Base-by-base conservation (phyloP, 2,888 invertebrate species). In the Acholoe squamosa region DNA sequence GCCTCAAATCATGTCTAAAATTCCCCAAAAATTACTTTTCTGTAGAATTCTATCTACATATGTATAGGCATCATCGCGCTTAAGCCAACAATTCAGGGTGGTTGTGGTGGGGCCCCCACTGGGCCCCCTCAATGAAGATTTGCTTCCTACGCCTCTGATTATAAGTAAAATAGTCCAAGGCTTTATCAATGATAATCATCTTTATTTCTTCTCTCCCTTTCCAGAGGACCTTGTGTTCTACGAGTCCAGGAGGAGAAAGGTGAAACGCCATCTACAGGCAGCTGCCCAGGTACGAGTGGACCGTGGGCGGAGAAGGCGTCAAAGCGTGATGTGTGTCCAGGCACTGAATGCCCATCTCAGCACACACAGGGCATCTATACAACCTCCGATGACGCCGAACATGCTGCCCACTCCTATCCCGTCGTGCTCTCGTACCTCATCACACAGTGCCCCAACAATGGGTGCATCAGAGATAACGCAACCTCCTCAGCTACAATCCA, bases 161-260 rank as follows among this genome's bases (percentile, higher is more conserved):
- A n/a, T n/a, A n/a, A n/a, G n/a, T n/a, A n/a, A n/a, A n/a, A n/a
- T n/a, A n/a, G n/a, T n/a, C n/a, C n/a, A n/a, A n/a, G n/a, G n/a
- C 43, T 7, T 43, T 43, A 43, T 43, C 10, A 43, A 3, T 43
- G 3, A 43, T 43, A 43, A 7, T 43, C 43, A 43, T 7, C 10
- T 3, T 10, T 3, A 7, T 43, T 43, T 43, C 43, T 43, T 43
- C 5, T 43, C 43, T 43, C 43, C 43, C 52, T 33, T 84, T 86
- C 19, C 92, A 92, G 92, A 92, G 22, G 90, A 91, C n/a, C 84
- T 56, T 25, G 80, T 92, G 43, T 92, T 92, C 52, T 91, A 61
- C 89, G 92, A 92, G 56, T 91, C 91, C 10, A 89, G 89, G 5
- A 10, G 89, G 12, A 33, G 71, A 25, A 90, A 89, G 43, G 56